phyloP scores from a whole-genome alignment of 2,797 vertebrate genomes.

The Helarctos malayanus region DNA sequence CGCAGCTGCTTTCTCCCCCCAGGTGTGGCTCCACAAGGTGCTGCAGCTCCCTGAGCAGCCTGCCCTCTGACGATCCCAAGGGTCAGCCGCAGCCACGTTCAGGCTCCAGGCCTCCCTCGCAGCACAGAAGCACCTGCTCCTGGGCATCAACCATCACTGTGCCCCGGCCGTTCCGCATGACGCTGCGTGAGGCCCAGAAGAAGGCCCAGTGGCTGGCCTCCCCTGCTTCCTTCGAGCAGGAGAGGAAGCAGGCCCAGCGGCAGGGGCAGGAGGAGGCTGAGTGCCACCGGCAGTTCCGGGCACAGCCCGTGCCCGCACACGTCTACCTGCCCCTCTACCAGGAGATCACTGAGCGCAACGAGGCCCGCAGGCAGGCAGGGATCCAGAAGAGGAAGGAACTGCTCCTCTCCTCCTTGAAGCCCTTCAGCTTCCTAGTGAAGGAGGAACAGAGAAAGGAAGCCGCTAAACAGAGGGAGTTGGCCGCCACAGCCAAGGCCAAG shows the following conservation, averaged over 20 bases:
- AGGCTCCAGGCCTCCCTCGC: slow-evolving; percentile 80
- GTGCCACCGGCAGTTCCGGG: slow-evolving; percentile 95
- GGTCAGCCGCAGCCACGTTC: slow-evolving; percentile 76
- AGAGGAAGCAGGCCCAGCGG: slow-evolving; percentile 84
- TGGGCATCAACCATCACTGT: slow-evolving; percentile 88
- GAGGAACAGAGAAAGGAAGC: slow-evolving; percentile 92
- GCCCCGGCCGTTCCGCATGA: slow-evolving; percentile 89
- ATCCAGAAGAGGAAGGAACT: slow-evolving; percentile 93
- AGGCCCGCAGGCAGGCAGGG: slow-evolving; percentile 91
- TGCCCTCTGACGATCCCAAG: slow-evolving; percentile 83
- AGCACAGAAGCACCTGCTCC: slow-evolving; percentile 85
- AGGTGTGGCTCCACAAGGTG: slow-evolving; percentile 87
- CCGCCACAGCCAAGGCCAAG: slow-evolving; percentile 80
- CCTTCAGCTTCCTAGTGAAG: slow-evolving; percentile 95
- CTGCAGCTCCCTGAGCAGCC: slow-evolving; percentile 88
- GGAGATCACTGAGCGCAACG: slow-evolving; percentile 91
- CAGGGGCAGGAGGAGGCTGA: slow-evolving; percentile 93
- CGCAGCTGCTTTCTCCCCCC: slow-evolving; percentile 34
- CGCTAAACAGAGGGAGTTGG: slow-evolving; percentile 84
- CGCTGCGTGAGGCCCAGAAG: slow-evolving; percentile 85
- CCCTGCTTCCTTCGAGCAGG: slow-evolving; percentile 85
- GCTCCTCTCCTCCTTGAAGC: slow-evolving; percentile 94
- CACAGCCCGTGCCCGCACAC: slow-evolving; percentile 93
- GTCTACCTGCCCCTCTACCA: slow-evolving; percentile 92
- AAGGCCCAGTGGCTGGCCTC: slow-evolving; percentile 88